Percentiles rank a stretch among this genome's conserved stretches.
phyloP scores from a whole-genome alignment of 1,140 invertebrate genomes.

The Drosophila baimaii region DNA sequence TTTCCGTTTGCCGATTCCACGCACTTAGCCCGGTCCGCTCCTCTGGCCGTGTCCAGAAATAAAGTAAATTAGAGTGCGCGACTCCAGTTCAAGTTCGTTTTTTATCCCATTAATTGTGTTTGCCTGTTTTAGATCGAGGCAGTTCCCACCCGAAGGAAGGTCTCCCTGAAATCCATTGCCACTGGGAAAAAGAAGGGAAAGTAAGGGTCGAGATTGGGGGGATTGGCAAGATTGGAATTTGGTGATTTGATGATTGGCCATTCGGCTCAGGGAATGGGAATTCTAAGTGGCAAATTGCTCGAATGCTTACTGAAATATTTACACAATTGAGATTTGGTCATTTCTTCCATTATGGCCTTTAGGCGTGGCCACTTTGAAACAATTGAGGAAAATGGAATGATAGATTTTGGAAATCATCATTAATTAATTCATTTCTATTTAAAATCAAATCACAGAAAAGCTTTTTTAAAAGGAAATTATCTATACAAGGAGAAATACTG shows the following conservation, averaged over 20 bases:
- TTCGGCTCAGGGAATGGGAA: constrained; percentile 28
- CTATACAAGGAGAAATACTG: background rate
- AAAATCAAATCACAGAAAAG: background rate
- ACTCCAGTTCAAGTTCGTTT: constrained; percentile 40
- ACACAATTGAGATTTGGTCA: constrained; percentile 15
- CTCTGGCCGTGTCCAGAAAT: constrained; percentile 31
- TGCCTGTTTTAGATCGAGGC: constrained; percentile 28
- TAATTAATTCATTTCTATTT: constrained; percentile 14
- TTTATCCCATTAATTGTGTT: constrained; percentile 74
- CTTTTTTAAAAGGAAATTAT: background rate
- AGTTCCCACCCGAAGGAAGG: constrained; percentile 7
- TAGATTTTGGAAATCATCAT: background rate
- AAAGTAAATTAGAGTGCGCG: constrained; percentile 67
- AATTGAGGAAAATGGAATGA: constrained; percentile 4
- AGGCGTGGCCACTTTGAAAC: constrained; percentile 5
- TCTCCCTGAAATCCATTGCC: constrained; percentile 31
- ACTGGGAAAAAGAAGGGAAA: background rate
- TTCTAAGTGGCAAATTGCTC: constrained; percentile 21
- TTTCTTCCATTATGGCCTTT: constrained; percentile 20
- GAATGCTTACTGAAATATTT: constrained; percentile 9
- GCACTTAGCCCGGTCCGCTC: constrained; percentile 47
- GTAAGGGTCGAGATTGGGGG: constrained; percentile 8
- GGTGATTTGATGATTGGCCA: constrained; percentile 58
- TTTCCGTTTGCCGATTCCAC: constrained; percentile 74
- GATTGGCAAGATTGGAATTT: constrained; percentile 43